Base-by-base conservation (phyloP, 2,113 vertebrate species). In the Monarcha castaneiventris region DNA sequence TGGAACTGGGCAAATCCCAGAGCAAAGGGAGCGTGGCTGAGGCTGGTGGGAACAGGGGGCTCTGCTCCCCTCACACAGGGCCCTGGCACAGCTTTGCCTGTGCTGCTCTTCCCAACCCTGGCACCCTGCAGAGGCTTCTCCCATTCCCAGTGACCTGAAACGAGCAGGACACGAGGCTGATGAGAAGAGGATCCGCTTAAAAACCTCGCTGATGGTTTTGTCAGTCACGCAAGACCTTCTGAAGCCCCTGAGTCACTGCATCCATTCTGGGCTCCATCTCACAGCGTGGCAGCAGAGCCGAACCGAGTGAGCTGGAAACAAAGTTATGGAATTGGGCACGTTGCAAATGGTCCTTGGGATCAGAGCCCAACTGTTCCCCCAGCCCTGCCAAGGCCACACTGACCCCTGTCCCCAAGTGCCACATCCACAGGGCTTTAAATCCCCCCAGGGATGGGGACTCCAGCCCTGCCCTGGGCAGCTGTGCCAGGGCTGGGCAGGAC, bases 21-120 rank as follows among this genome's bases (percentile, higher is more conserved):
- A 33, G 6, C 27, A 1, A 1, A 1, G 39, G 29, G 20, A 68
- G 54, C 1, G 1, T 0, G 74, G 54, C 9, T 27, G 69, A 5
- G 33, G 74, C 39, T 5, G 55, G 15, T 0, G 9, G 56, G 35
- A 59, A 29, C 56, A 27, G 35, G 33, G 66, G 18, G 21, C 26
- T 54, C 61, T 11, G 7, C 58, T 51, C 22, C n/a, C 39, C 48
- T 44, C 48, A 8, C 54, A 3, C 2, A 17, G 2, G 5, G 17
- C 75, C 66, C 41, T 20, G 22, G 4, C 9, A 3, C 35, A 49
- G 72, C 41, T 22, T 8, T 29, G 7, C 11, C 16, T 1, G 10
- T 7, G 49, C 26, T 7, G 3, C 25, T 22, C 26, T 20, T 26
- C 18, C 51, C 3, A 2, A 29, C 7, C 37, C 33, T 0, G 7